Conservation (phyloP, 2,888 invertebrate species). For the Oligia latruncula region DNA sequence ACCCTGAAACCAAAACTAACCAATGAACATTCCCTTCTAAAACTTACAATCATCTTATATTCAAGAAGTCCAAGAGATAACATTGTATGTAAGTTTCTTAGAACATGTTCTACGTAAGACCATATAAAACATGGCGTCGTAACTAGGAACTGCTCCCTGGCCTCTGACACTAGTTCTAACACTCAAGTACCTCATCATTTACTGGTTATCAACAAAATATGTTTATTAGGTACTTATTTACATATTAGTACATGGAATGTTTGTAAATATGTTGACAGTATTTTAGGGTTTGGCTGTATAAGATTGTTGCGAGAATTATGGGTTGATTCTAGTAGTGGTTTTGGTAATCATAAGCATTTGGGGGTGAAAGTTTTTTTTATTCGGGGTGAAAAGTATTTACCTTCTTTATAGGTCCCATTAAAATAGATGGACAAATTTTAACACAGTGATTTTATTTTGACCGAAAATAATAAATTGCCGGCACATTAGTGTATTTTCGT, state of each 20-base stretch:
- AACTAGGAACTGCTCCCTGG: constrained; percentile 13
- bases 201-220: constrained; percentile 41
- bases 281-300: background rate
- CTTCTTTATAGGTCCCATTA: too few relatives aligned
- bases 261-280: constrained; percentile 21
- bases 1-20: background rate
- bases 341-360: too few relatives aligned
- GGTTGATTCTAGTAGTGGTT: background rate
- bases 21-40: background rate
- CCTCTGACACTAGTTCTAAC: constrained; percentile 35
- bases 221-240: constrained; percentile 44
- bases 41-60: too few relatives aligned
- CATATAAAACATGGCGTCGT: constrained; percentile 25
- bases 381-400: too few relatives aligned
- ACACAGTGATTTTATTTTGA: too few relatives aligned
- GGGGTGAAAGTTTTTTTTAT: too few relatives aligned
- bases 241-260: constrained; percentile 27
- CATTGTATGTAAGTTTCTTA: constrained; percentile 1
- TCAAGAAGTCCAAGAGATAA: constrained; percentile 22
- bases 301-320: background rate
- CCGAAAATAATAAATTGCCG: too few relatives aligned
- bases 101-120: constrained; percentile 1
- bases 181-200: constrained; percentile 22
- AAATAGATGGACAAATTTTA: too few relatives aligned
- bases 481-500: too few relatives aligned